Evolutionary conservation across 64 coral and sea anemone species (phyloP), one percentile per base, ranked within the genome.

Genomic region (Stichodactyla helianthus): DNA sequence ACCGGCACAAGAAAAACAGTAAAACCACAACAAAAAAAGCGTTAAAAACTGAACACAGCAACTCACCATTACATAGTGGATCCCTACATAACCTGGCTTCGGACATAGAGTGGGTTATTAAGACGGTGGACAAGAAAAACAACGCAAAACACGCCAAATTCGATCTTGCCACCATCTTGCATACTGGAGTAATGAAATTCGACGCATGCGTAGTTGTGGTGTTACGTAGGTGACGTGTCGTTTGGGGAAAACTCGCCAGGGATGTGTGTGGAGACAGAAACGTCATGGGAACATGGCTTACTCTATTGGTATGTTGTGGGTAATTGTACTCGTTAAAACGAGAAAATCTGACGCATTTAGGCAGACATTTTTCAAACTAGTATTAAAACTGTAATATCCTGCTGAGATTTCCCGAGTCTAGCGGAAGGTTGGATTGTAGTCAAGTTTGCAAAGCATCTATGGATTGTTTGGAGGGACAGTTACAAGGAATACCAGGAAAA

Each of bases 151-250:
- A 84, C 35, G 83, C 83, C 27, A 84, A 84, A 6, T 84, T 84
- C 83, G 55, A 84, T 59, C 83, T 9, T 63, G 83, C 83, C 83
- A 84, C 83, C 83, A 84, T 84, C 83, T 84, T 84, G 83, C 10
- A 84, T 84, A 35, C 52, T 84, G 19, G 52, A 57, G 14, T 63
- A 54, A 53, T 51, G 50, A 51, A 84, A 84, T 35, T 84, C 27
- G 5, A 60, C 83, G 83, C 83, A 84, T 84, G 83, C 83, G 83
- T 63, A 63, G 50, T 60, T 60, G 83, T 31, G 61, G 59, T 84
- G 83, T 84, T 84, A 84, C 83, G 83, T 84, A 57, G 83, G 56
- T 84, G 83, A 84, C 83, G 83, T 84, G 83, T 84, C 83, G 56
- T 84, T 84, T 84, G 53, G 83, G 78, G 78, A 54, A 81, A 84